Conservation (phyloP, 2,113 vertebrate species). For the Pelmatolapia mariae region DNA sequence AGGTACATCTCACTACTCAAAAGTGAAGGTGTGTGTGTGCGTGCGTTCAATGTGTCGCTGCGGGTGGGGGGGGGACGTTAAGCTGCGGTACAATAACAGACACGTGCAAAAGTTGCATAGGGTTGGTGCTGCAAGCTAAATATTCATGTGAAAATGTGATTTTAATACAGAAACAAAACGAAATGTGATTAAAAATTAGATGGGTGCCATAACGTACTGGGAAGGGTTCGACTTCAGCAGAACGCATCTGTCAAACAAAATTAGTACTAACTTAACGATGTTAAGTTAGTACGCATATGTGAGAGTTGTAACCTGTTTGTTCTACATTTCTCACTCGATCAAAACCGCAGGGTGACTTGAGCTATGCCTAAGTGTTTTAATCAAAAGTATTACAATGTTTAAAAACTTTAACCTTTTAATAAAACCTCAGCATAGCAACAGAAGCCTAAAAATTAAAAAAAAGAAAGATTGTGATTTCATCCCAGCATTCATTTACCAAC, state of each 20-base stretch:
- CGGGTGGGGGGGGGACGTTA: not conserved
- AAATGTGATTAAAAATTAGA: not conserved
- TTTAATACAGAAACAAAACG: not conserved
- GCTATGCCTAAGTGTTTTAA: not conserved
- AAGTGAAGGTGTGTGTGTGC: not conserved
- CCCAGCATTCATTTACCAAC: not conserved
- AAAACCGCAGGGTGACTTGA: not conserved
- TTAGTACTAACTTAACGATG: too few species aligned
- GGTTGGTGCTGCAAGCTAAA: not conserved
- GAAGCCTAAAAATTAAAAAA: fast-evolving
- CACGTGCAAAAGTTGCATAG: not conserved
- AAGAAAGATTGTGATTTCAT: not conserved
- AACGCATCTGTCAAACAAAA: not conserved
- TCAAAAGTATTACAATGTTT: not conserved
- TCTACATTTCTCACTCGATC: not conserved
- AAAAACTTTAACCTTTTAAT: not conserved
- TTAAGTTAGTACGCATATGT: not conserved
- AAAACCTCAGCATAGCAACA: not conserved
- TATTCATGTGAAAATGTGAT: not conserved
- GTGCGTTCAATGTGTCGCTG: not conserved
- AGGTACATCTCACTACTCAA: not conserved
- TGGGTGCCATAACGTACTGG: not conserved
- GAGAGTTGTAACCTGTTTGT: not conserved
- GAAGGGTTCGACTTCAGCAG: not conserved
- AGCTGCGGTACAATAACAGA: not conserved